phyloP scores from a whole-genome alignment of 1,140 invertebrate genomes.

The Caenorhabditis tropicalis region DNA sequence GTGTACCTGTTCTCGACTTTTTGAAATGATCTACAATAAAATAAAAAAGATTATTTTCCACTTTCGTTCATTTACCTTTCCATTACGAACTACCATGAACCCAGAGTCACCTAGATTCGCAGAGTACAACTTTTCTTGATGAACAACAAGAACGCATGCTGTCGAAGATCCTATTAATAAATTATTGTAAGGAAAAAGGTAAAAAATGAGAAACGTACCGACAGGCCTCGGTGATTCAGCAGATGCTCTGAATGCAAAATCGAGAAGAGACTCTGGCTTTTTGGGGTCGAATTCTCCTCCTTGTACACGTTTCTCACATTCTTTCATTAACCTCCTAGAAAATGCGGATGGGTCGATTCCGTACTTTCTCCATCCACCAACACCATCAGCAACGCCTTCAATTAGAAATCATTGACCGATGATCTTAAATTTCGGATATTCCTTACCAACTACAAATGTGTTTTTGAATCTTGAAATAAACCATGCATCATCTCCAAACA shows the following conservation, averaged over 20 bases:
- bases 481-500: conserved; percentile 95
- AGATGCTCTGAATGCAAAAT: conserved; percentile 78
- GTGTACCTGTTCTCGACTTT: conserved; percentile 93
- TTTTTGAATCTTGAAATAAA: conserved; percentile 85
- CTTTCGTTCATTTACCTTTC: conserved; percentile 54
- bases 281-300: conserved; percentile 83
- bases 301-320: conserved; percentile 87
- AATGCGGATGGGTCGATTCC: conserved; percentile 97
- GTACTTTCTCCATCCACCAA: conserved; percentile 94
- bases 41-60: not conserved
- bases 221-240: conserved; percentile 49
- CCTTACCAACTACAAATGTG: conserved; percentile 88
- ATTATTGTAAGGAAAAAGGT: not conserved
- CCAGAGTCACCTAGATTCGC: conserved; percentile 99
- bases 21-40: conserved; percentile 80
- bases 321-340: conserved; percentile 88
- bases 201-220: not conserved
- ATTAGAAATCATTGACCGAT: conserved; percentile 60
- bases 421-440: not conserved
- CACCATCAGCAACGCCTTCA: conserved; percentile 93
- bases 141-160: conserved; percentile 90
- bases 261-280: conserved; percentile 85
- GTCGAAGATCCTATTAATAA: conserved; percentile 85
- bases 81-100: conserved; percentile 86
- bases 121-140: conserved; percentile 88